Conservation (phyloP, 2,888 invertebrate genomes). For the Rhyacophila evoluta region DNA sequence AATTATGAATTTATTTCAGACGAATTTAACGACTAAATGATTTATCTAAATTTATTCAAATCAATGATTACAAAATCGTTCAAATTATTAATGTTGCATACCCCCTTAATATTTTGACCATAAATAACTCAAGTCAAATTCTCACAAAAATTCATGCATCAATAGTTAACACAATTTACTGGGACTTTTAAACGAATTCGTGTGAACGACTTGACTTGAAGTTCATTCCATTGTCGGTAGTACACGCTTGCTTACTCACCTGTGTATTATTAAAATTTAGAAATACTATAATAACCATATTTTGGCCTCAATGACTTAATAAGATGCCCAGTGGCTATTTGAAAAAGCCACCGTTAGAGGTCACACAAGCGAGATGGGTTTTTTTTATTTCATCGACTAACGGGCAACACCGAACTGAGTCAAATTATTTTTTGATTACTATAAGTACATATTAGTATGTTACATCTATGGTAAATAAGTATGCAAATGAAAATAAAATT, state of each 20-base stretch:
- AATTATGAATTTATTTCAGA: too few species aligned
- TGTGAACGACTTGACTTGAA: too few species aligned
- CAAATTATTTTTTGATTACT: not conserved
- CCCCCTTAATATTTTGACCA: too few species aligned
- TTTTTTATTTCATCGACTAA: not conserved
- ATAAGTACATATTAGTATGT: too few species aligned
- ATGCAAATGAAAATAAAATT: too few species aligned
- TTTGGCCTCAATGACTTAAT: not conserved
- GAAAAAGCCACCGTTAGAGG: not conserved
- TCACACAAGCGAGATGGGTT: not conserved
- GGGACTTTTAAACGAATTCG: too few species aligned
- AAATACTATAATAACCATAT: not conserved
- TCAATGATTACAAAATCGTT: too few species aligned
- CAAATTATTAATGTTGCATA: too few species aligned
- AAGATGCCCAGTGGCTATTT: constrained; percentile 1
- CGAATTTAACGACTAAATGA: too few species aligned
- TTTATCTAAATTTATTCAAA: too few species aligned
- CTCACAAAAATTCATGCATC: not conserved
- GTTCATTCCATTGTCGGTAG: not conserved
- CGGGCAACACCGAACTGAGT: not conserved
- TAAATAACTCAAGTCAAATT: not conserved
- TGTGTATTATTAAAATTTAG: not conserved
- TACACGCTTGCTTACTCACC: not conserved
- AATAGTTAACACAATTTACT: not conserved
- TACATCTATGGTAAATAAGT: too few species aligned